Evolutionary conservation across 2,113 vertebrate species (phyloP).

Genomic region (Vulpes ferrilata): DNA sequence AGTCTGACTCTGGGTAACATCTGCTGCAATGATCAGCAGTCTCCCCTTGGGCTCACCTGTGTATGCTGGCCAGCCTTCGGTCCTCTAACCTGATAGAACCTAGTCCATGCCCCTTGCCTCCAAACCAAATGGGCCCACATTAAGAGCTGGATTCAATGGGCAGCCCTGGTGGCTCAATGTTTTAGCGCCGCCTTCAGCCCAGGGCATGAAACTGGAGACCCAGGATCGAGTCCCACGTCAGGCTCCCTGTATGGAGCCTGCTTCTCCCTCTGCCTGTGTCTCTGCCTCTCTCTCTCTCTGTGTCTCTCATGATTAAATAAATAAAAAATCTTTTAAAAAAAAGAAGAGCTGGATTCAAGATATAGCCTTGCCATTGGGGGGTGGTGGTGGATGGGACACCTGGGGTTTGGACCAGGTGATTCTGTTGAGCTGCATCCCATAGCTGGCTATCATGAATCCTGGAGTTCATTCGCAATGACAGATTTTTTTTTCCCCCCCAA

Average conservation of each 20-base stretch:
- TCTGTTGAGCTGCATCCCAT: background rate
- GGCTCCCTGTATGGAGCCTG: too few species aligned
- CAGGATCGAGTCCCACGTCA: too few species aligned
- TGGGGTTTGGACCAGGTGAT: background rate
- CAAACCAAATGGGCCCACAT: background rate
- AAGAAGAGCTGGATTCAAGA: background rate
- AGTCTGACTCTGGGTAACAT: rapidly evolving
- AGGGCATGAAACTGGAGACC: too few species aligned
- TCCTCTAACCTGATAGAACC: rapidly evolving
- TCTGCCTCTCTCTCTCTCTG: too few species aligned
- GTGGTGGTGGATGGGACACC: too few species aligned
- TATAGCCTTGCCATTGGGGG: rapidly evolving
- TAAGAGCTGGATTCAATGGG: background rate
- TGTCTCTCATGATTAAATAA: too few species aligned
- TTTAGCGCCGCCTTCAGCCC: too few species aligned
- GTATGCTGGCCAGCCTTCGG: rapidly evolving
- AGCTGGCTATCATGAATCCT: background rate
- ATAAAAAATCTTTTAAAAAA: too few species aligned
- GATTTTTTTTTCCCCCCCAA: background rate
- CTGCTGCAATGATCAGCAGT: rapidly evolving
- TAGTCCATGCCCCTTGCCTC: background rate
- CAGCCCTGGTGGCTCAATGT: too few species aligned
- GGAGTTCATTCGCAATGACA: background rate
- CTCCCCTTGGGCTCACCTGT: background rate
- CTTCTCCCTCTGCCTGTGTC: too few species aligned